Evolutionary conservation across 2,888 invertebrate species (phyloP).

Genomic region (Dolichopus griseipennis): DNA sequence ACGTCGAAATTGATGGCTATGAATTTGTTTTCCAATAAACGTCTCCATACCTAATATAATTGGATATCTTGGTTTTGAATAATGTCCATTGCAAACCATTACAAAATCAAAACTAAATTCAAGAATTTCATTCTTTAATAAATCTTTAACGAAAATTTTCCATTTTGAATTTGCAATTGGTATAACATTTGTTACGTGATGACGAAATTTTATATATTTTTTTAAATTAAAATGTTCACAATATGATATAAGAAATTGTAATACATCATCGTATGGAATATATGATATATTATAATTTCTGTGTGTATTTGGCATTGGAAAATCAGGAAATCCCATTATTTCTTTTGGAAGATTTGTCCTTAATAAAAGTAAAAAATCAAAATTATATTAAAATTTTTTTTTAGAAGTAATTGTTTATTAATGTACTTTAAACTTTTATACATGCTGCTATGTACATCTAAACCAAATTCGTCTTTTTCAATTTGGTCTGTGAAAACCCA

Average conservation of each 20-base stretch:
- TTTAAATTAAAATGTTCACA: constrained; percentile 60
- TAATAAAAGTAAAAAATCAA: not conserved
- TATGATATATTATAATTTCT: constrained; percentile 54
- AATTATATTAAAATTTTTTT: not conserved
- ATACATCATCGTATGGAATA: constrained; percentile 62
- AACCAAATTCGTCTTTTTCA: constrained; percentile 63
- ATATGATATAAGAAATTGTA: constrained; percentile 65
- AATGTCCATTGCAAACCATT: constrained; percentile 82
- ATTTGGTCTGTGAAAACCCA: constrained; percentile 80
- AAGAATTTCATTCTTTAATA: constrained; percentile 34
- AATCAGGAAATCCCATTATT: constrained; percentile 87
- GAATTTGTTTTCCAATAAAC: constrained; percentile 52
- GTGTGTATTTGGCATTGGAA: constrained; percentile 59
- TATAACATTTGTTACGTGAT: constrained; percentile 51
- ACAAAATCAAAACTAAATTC: constrained; percentile 65
- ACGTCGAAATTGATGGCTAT: constrained; percentile 79
- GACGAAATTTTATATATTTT: constrained; percentile 54
- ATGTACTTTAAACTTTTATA: constrained; percentile 76
- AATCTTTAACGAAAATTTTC: constrained; percentile 44
- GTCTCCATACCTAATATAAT: constrained; percentile 57
- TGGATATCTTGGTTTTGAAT: constrained; percentile 69
- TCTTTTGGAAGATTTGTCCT: constrained; percentile 93
- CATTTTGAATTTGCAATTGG: constrained; percentile 50
- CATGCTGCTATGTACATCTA: constrained; percentile 86
- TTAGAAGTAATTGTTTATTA: not conserved